Evolutionary conservation across 2,113 vertebrate genomes (phyloP).

Genomic region (Macheiramphus alcinus): DNA sequence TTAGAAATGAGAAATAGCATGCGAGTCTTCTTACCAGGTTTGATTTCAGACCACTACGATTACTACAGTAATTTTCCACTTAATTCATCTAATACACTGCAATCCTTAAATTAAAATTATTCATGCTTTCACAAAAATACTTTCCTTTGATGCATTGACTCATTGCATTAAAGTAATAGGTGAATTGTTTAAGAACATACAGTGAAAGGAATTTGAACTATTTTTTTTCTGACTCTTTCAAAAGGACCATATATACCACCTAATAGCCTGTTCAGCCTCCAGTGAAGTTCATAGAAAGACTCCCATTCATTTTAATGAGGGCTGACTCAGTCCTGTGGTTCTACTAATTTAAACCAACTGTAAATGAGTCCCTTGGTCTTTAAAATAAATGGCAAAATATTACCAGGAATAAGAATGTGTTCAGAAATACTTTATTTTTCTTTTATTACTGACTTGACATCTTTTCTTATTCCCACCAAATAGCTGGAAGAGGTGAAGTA

Average conservation of each 20-base stretch:
- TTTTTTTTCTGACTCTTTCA: not conserved
- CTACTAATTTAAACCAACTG: conserved; percentile 2
- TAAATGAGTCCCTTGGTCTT: not conserved
- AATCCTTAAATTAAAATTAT: not conserved
- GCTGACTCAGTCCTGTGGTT: not conserved
- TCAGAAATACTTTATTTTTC: not conserved
- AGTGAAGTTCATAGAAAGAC: not conserved
- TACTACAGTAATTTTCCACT: conserved; percentile 21
- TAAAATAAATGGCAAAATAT: not conserved
- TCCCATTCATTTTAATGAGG: not conserved
- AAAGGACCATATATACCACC: not conserved
- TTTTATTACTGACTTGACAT: not conserved
- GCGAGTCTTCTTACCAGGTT: not conserved
- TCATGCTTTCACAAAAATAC: not conserved
- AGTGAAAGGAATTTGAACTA: not conserved
- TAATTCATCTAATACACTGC: not conserved
- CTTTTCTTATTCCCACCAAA: not conserved
- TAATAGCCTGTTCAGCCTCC: not conserved
- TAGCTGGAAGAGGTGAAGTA: not conserved
- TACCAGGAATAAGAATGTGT: not conserved
- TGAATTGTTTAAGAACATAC: not conserved
- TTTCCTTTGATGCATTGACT: not conserved
- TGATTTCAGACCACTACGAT: not conserved
- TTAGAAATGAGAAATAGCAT: not conserved
- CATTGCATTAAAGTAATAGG: not conserved